phyloP scores from a whole-genome alignment of 2,888 invertebrate species.

The Smittia sp. region DNA sequence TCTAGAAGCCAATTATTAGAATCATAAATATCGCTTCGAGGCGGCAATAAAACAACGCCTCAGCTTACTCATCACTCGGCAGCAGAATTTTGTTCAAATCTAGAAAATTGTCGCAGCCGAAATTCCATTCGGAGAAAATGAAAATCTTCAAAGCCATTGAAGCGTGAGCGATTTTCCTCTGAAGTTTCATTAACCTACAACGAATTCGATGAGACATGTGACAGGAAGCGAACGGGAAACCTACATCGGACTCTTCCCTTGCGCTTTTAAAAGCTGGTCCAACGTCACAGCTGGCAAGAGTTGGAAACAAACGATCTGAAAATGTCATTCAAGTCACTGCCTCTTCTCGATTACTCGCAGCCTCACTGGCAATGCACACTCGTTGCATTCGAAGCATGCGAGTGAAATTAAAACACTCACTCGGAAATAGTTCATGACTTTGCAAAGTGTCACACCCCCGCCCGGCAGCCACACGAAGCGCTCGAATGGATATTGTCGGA shows the following conservation, averaged over 20 bases:
- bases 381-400: not conserved
- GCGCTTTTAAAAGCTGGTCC: conserved; percentile 64
- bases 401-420: conserved; percentile 47
- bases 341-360: not conserved
- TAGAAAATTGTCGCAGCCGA: conserved; percentile 63
- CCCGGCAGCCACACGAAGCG: conserved; percentile 68
- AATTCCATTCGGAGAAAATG: conserved; percentile 73
- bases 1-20: not conserved
- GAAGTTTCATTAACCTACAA: conserved; percentile 57
- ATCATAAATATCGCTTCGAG: too few species aligned
- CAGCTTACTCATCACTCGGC: conserved; percentile 53
- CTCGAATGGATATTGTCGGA: conserved; percentile 62
- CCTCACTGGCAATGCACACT: not conserved
- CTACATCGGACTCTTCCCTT: conserved; percentile 71
- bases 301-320: conserved; percentile 62
- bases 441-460: conserved; percentile 59
- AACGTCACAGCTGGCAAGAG: conserved; percentile 74
- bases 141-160: conserved; percentile 72
- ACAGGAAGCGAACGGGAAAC: conserved; percentile 46
- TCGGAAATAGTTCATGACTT: conserved; percentile 63
- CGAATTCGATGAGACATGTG: not conserved
- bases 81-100: conserved; percentile 57
- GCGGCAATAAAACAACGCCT: not conserved
- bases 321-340: not conserved
- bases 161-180: conserved; percentile 75